Percentiles rank a stretch among this genome's conserved stretches.
phyloP scores from a whole-genome alignment of 1,140 invertebrate species.

The Pollicipes pollicipes region DNA sequence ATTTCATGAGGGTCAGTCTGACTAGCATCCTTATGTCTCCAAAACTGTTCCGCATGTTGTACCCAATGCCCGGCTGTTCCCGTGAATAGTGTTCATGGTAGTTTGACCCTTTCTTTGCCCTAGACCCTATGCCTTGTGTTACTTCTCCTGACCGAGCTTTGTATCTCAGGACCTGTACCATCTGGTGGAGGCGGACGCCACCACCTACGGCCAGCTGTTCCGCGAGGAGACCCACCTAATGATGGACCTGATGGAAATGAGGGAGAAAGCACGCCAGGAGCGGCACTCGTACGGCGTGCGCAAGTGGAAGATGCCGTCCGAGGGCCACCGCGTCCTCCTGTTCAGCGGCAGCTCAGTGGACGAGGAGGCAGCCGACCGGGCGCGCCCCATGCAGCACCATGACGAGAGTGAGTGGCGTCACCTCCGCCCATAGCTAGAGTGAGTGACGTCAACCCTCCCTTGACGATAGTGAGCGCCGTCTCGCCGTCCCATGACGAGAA shows the following conservation, averaged over 20 bases:
- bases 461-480: too few species aligned
- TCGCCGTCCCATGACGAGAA: too few species aligned
- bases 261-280: constrained; percentile 38
- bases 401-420: constrained; percentile 47
- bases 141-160: too few species aligned
- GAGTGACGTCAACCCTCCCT: too few species aligned
- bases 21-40: too few species aligned
- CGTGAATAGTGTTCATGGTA: too few species aligned
- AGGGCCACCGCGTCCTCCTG: constrained; percentile 44
- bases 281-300: constrained; percentile 26
- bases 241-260: constrained; percentile 39
- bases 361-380: constrained; percentile 22
- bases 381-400: constrained; percentile 36
- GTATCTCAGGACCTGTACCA: constrained; percentile 52
- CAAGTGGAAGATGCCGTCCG: constrained; percentile 49
- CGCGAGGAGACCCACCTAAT: constrained; percentile 45
- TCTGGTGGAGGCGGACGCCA: constrained; percentile 43
- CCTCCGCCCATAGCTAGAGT: too few species aligned
- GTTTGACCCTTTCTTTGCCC: too few species aligned
- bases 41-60: too few species aligned
- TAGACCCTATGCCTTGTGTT: too few species aligned
- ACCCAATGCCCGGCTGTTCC: too few species aligned
- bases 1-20: too few species aligned
- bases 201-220: constrained; percentile 27
- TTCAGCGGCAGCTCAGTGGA: constrained; percentile 28